Evolutionary conservation across 2,797 vertebrate genomes (phyloP), one percentile per base, ranked within the genome.

Genomic region (Orestias chungarensis): DNA sequence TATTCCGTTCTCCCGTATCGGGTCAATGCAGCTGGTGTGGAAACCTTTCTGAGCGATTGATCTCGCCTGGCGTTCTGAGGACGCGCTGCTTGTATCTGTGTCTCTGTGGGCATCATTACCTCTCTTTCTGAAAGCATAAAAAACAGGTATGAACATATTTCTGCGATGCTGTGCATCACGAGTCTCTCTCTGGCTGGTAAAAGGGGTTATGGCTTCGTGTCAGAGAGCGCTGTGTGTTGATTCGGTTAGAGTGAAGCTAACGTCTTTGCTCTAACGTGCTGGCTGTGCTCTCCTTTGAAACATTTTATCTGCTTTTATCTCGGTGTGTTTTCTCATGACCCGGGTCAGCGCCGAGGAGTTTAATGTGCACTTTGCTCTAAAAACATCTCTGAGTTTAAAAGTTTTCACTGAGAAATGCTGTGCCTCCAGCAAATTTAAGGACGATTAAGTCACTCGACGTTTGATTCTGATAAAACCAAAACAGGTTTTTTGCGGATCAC

Each of bases 231-330:
- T 68, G 74, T 20, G 70, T 74, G 84, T 78, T 78, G 84, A 82
- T 79, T 84, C 57, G 55, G 71, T 69, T 64, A 23, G 78, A 84
- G 86, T 86, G 70, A 54, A 73, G 50, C 70, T 69, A 85, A 88
- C 90, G 85, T 81, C 79, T 74, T 83, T 70, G 73, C 68, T 27
- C 43, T 18, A 29, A 73, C 73, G 61, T 11, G 59, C 72, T 17
- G 29, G 65, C 72, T 52, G 1, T 14, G 70, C 72, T 81, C 75
- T 81, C 66, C 12, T 72, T 74, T 74, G 66, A 72, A 33, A 35
- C 52, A 17, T 23, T 78, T 75, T 69, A 76, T n/a, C 47, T 55
- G 59, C 66, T 65, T 84, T 88, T 86, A 89, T 90, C 83, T 85
- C 15, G 47, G 64, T 71, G 67, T 81, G 65, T 87, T 85, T 5